Percentiles rank a stretch among this genome's conserved stretches.
Conservation (phyloP, 1,140 invertebrate species). For the Epicauta chinensis region DNA sequence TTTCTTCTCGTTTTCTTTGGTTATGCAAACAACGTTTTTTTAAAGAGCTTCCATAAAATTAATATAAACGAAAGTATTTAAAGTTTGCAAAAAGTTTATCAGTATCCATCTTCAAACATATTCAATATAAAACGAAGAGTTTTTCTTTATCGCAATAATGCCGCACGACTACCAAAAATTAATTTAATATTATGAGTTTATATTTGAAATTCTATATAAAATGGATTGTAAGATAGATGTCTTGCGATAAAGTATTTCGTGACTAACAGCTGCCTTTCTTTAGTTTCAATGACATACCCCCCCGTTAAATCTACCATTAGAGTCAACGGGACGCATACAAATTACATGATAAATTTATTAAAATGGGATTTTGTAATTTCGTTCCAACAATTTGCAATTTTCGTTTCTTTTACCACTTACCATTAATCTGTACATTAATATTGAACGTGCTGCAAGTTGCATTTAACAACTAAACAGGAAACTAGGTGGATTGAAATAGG, state of each 20-base stretch:
- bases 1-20: no score
- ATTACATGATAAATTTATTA: slow-evolving; percentile 14
- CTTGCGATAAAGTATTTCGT: slow-evolving; percentile 7
- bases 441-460: no score
- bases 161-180: slow-evolving; percentile 5
- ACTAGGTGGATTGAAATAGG: neutral
- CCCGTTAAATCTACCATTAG: neutral
- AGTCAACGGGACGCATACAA: slow-evolving; percentile 9
- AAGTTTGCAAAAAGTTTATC: no score
- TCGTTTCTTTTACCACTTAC: no score
- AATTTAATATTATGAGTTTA: slow-evolving; percentile 14
- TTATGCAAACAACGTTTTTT: no score
- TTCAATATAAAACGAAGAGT: no score
- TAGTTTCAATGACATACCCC: slow-evolving; percentile 3
- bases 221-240: slow-evolving; percentile 1
- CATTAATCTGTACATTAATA: no score
- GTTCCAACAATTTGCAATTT: no score
- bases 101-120: no score
- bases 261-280: slow-evolving; percentile 15
- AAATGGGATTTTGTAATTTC: slow-evolving; percentile 6
- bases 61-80: no score
- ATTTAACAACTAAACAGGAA: neutral
- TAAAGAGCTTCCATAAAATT: no score
- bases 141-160: neutral
- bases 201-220: slow-evolving; percentile 8